A percentile compares a stretch with the other conserved stretches of the same genome.
phyloP scores from a whole-genome alignment of 1,140 invertebrate species.

The Reticulitermes speratus region DNA sequence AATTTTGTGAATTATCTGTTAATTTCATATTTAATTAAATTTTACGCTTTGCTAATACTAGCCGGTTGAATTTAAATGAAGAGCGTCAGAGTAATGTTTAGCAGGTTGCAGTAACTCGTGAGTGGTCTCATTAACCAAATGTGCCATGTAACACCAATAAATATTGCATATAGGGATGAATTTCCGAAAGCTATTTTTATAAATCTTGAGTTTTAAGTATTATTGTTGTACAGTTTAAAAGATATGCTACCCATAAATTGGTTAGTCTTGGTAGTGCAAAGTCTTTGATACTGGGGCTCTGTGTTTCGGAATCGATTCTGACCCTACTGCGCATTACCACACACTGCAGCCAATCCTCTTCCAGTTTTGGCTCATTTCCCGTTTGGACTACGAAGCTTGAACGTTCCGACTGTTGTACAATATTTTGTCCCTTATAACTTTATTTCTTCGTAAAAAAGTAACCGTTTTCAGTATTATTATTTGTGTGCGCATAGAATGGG shows the following conservation, averaged over 20 bases:
- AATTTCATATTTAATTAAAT: too few species aligned
- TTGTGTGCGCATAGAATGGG: neutral
- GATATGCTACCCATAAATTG: neutral
- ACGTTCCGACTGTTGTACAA: neutral
- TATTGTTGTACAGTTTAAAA: neutral
- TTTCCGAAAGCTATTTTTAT: too few species aligned
- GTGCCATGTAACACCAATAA: too few species aligned
- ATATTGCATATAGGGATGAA: too few species aligned
- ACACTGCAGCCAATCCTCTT: neutral
- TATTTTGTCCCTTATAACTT: neutral
- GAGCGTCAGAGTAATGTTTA: too few species aligned
- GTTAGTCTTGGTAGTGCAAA: conserved; percentile 18
- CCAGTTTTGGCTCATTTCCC: neutral
- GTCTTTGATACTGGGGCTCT: conserved; percentile 14
- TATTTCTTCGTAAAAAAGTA: neutral
- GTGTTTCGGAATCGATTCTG: neutral
- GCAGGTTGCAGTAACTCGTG: too few species aligned
- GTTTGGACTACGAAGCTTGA: neutral
- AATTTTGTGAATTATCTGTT: too few species aligned
- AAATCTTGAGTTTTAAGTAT: too few species aligned
- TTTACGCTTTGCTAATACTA: too few species aligned
- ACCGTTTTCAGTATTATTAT: neutral
- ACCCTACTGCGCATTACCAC: neutral
- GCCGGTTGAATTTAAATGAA: too few species aligned
- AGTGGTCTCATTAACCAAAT: too few species aligned